phyloP scores from a whole-genome alignment of 2,797 vertebrate genomes.

The Brachyrhaphis roseni region DNA sequence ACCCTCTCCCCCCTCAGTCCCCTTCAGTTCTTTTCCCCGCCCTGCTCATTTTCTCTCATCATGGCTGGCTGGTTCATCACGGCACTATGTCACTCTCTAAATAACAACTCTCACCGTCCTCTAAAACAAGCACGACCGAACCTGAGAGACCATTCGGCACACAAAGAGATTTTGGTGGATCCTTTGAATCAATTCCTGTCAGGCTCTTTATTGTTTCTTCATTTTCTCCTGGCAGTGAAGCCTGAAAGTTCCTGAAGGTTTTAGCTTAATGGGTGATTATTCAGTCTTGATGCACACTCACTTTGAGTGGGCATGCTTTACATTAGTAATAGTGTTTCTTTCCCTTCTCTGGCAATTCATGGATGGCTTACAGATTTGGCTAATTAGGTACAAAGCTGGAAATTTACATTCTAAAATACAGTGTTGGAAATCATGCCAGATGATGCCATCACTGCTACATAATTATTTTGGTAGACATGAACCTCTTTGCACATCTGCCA shows the following conservation, averaged over 20 bases:
- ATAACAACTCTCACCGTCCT: constrained; percentile 39
- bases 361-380: background rate
- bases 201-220: constrained; percentile 42
- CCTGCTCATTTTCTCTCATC: constrained; percentile 50
- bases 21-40: constrained; percentile 24
- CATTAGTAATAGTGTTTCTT: background rate
- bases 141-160: constrained; percentile 30
- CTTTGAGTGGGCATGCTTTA: constrained; percentile 23
- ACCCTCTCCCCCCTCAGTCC: constrained; percentile 28
- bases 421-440: background rate
- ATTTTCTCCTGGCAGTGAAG: constrained; percentile 37
- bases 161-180: constrained; percentile 34
- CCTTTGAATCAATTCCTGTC: constrained; percentile 36
- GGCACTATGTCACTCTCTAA: constrained; percentile 32
- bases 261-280: constrained; percentile 41
- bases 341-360: background rate
- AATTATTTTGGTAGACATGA: constrained; percentile 9
- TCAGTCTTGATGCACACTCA: constrained; percentile 28
- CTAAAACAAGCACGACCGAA: constrained; percentile 43
- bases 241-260: constrained; percentile 45
- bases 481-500: constrained; percentile 22
- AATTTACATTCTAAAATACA: constrained; percentile 13
- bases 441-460: constrained; percentile 7
- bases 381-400: background rate
- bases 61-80: constrained; percentile 24